Percentiles rank a stretch among this genome's conserved stretches.
Evolutionary conservation across 2,888 invertebrate species (phyloP).

Genomic region (Calephelis perditalis): DNA sequence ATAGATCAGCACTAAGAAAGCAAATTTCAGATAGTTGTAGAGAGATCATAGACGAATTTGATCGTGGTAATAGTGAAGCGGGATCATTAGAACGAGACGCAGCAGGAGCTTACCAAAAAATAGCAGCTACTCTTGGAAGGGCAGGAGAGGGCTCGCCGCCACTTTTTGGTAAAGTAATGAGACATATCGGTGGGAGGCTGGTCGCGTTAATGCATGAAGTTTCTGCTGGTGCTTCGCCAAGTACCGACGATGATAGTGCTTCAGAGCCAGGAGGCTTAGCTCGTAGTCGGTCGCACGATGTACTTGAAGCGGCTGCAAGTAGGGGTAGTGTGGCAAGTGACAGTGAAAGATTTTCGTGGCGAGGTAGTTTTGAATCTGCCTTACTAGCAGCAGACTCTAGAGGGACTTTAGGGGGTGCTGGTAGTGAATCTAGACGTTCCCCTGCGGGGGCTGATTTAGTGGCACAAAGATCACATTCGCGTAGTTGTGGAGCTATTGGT

Average conservation of each 20-base stretch:
- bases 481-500: conserved; percentile 91
- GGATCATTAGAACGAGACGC: conserved; percentile 84
- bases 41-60: conserved; percentile 92
- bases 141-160: conserved; percentile 87
- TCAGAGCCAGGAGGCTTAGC: conserved; percentile 84
- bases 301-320: conserved; percentile 80
- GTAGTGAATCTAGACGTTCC: conserved; percentile 86
- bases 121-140: conserved; percentile 90
- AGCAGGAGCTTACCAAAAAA: conserved; percentile 90
- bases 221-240: conserved; percentile 86
- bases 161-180: conserved; percentile 93
- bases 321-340: conserved; percentile 87
- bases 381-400: conserved; percentile 91
- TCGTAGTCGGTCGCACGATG: conserved; percentile 89
- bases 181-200: conserved; percentile 91
- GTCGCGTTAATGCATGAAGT: conserved; percentile 96
- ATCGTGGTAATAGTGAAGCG: conserved; percentile 82
- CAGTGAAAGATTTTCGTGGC: conserved; percentile 93
- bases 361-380: conserved; percentile 95
- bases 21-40: conserved; percentile 93
- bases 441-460: conserved; percentile 91
- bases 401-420: conserved; percentile 85
- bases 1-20: conserved; percentile 85
- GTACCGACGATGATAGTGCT: conserved; percentile 85
- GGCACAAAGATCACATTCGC: conserved; percentile 87